Conservation (phyloP, 1,140 invertebrate species). For the Popillia japonica region DNA sequence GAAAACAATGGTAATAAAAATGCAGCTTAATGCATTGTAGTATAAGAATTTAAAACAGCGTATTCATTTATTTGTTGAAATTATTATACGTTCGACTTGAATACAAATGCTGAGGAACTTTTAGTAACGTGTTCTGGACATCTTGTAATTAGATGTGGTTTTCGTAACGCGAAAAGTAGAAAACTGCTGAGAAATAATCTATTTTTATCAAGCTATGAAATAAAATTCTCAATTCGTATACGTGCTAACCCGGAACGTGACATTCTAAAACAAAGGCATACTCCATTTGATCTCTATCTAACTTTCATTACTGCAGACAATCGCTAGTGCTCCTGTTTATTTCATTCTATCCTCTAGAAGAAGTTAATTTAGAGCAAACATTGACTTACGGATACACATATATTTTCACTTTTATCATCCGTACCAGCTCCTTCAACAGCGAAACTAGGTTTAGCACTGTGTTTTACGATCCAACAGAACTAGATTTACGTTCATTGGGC, state of each 20-base stretch:
- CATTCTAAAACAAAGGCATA: neutral
- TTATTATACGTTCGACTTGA: too few species aligned
- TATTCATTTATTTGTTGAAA: too few species aligned
- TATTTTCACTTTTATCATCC: slow-evolving; percentile 33
- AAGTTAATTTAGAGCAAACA: slow-evolving; percentile 26
- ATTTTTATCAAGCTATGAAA: neutral
- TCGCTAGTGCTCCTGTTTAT: slow-evolving; percentile 15
- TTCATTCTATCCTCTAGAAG: neutral
- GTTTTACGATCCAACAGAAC: too few species aligned
- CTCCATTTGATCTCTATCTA: slow-evolving; percentile 11
- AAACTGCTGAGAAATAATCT: too few species aligned
- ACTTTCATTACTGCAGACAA: slow-evolving; percentile 21
- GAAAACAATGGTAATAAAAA: too few species aligned
- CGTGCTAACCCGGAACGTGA: neutral
- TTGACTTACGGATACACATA: slow-evolving; percentile 27
- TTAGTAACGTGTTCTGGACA: too few species aligned
- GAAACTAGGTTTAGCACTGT: slow-evolving; percentile 33
- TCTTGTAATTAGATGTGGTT: too few species aligned
- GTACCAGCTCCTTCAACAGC: neutral
- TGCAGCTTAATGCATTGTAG: too few species aligned
- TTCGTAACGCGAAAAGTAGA: too few species aligned
- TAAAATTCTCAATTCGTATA: slow-evolving; percentile 8
- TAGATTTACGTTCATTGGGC: slow-evolving; percentile 23
- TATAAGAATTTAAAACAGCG: too few species aligned
- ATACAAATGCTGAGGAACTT: too few species aligned